Percentiles rank a stretch among this genome's conserved stretches.
These are phyloP conservation scores for Phoebastria nigripes DNA, from an alignment of 2,797 vertebrate genomes.

Conservation along the genomic window DNA sequence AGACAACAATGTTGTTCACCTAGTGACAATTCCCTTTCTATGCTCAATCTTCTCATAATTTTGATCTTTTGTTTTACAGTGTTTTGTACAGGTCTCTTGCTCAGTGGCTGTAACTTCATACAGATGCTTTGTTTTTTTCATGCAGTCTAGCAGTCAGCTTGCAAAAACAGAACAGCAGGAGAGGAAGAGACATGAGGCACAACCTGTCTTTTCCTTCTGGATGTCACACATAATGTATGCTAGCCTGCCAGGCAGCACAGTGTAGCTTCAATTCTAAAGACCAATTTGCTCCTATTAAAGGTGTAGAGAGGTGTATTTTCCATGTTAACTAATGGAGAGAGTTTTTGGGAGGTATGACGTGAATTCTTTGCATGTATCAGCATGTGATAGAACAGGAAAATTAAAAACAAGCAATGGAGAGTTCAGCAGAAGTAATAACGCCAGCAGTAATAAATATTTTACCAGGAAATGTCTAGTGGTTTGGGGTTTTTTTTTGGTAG, in stretches of 20 bases:
- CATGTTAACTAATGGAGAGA: background rate
- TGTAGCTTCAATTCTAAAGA: background rate
- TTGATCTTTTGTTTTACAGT: background rate
- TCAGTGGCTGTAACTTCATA: background rate
- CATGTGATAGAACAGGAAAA: background rate
- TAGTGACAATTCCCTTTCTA: background rate
- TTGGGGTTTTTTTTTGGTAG: background rate
- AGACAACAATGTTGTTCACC: background rate
- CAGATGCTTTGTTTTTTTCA: background rate
- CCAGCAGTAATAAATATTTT: background rate
- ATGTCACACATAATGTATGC: background rate
- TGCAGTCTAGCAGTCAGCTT: background rate
- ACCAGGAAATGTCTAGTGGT: background rate
- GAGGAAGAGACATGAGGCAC: background rate
- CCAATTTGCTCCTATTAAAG: background rate
- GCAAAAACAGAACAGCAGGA: background rate
- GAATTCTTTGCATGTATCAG: background rate
- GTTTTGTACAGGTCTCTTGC: background rate
- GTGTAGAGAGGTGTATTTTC: background rate
- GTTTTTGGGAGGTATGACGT: background rate
- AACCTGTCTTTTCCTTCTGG: background rate
- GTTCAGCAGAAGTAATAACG: background rate
- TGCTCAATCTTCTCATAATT: background rate
- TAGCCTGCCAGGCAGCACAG: background rate
- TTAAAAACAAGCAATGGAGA: background rate